Evolutionary conservation across 1,140 invertebrate genomes (phyloP), one percentile per base, ranked within the genome.

Genomic region (Orussus abietinus): DNA sequence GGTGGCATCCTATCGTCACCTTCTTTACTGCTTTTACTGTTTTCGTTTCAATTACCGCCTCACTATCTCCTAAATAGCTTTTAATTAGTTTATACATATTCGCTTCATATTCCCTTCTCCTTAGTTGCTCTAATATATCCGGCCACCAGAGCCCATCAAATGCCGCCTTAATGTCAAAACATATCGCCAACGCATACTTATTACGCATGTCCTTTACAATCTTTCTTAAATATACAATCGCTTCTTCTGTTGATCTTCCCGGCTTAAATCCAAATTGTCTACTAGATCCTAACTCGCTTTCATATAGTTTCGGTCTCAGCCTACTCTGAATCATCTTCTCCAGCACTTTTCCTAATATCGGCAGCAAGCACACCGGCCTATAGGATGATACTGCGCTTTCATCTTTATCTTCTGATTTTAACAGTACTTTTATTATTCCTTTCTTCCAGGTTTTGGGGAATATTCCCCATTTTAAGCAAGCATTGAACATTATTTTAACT

Each of bases 111-210:
- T n/a, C 13, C 36, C 42, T 49, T 4, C 17, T 9, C n/a, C 20
- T 36, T n/a, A 56, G 18, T 14, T 37, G 7, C 1, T 28, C 6
- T 5, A 51, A 12, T 2, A 56, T 19, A 11, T 15, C 14, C 1
- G 42, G 42, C 56, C 56, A 63, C 50, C 56, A 51, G 0, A 56
- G 37, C 25, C 53, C 53, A 33, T 64, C 60, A 26, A 64, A 66
- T 0, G 62, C 62, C 1, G 53, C 60, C 5, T 45, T 28, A 5
- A 66, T 62, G 32, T 64, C 64, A 0, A 64, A 25, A 3, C 30
- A 35, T 0, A 56, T 18, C 0, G 28, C 40, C 0, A 51, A 2
- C 0, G 15, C 37, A 9, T 45, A 45, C 9, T 42, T 47, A 0
- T 32, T 9, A 0, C n/a, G 5, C 3, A 22, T 15, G 1, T 11